Evolutionary conservation across 1,140 invertebrate genomes (phyloP), one percentile per base, ranked within the genome.

Genomic region (Drosophila asahinai): DNA sequence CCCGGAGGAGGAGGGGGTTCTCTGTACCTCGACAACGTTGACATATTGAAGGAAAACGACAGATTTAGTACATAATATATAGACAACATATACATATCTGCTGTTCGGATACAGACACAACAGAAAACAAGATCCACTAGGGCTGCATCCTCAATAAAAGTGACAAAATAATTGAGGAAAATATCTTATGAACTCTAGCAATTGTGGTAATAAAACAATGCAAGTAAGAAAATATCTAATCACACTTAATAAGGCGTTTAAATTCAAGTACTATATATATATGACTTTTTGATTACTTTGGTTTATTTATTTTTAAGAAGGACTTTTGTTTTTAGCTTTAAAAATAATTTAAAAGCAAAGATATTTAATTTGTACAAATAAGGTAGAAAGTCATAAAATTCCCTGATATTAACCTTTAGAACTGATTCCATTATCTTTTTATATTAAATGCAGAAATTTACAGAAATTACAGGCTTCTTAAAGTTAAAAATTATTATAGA

Each of bases 41-140:
- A 91, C 89, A 91, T 91, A 91, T 91, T 91, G 89, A 91, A 91
- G 89, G 89, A 91, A 91, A 91, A 79, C 83, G 84, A 91, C 89
- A 91, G 83, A 91, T 91, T 91, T 91, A 84, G 87, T 84, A 78
- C 86, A 84, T 84, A 89, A 83, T 89, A 87, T 89, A 86, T 77
- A 83, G 76, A 72, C 75, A 64, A 71, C 52, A 55, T 71, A 60
- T 64, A 70, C 71, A 57, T 68, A 77, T 62, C 60, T 61, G 45
- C 57, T 42, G 51, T 59, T 33, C 36, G 19, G 57, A 40, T 77
- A 43, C 42, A 72, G 77, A 78, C 54, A 79, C 49, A 64, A 48
- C 68, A 64, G 67, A 59, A 36, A 57, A 36, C 54, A 9, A 33
- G 36, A 57, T 47, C 48, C n/a, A 42, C 67, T 47, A 55, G 40